Conservation (phyloP, 2,113 vertebrate species). For the Scatophagus argus region DNA sequence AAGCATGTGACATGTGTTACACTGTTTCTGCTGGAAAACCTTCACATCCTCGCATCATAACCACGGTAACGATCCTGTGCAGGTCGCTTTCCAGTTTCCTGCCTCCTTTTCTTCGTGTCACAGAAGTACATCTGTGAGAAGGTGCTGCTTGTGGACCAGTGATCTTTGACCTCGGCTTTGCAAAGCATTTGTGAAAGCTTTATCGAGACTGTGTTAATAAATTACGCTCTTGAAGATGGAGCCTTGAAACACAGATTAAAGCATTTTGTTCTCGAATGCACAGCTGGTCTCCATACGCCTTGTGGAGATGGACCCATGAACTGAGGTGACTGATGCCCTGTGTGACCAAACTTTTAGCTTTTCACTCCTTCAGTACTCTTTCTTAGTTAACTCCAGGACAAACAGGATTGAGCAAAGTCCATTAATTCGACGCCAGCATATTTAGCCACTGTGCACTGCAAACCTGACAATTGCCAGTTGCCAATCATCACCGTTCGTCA, state of each 20-base stretch:
- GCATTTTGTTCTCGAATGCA: neutral
- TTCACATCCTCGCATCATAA: neutral
- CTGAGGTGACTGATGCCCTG: neutral
- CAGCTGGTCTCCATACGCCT: slow-evolving; percentile 11
- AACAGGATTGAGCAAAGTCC: neutral
- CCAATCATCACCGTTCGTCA: slow-evolving; percentile 47
- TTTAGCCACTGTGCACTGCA: neutral
- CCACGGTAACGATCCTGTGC: too few relatives aligned
- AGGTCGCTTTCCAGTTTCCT: neutral
- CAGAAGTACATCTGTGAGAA: neutral
- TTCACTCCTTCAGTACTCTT: neutral
- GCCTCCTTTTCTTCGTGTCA: neutral
- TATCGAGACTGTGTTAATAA: neutral
- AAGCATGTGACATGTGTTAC: neutral
- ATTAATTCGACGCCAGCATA: slow-evolving; percentile 11
- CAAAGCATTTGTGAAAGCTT: neutral
- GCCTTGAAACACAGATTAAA: neutral
- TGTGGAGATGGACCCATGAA: neutral
- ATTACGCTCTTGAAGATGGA: neutral
- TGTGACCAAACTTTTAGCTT: neutral
- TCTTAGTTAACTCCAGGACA: neutral
- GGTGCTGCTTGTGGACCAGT: neutral
- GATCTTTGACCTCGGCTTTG: neutral
- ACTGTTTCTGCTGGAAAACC: neutral
- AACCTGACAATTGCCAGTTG: slow-evolving; percentile 28